phyloP scores from a whole-genome alignment of 2,113 vertebrate genomes.

The Nothobranchius kuhntae region DNA sequence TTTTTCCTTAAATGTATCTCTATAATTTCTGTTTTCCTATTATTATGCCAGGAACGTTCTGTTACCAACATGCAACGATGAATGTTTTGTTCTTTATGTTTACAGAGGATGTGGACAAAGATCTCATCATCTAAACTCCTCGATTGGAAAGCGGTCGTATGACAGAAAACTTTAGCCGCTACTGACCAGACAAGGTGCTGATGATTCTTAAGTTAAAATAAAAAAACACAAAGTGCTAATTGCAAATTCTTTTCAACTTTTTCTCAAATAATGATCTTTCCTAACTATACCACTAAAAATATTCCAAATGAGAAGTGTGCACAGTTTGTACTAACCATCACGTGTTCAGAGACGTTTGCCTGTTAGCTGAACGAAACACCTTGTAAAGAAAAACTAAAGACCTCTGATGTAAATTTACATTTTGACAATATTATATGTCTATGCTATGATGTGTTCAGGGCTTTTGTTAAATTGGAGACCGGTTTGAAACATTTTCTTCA shows the following conservation, averaged over 20 bases:
- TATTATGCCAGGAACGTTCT: too few species aligned
- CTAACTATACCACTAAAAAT: constrained; percentile 83
- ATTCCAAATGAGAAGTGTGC: constrained; percentile 57
- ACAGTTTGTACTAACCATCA: constrained; percentile 72
- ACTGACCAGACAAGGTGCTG: constrained; percentile 87
- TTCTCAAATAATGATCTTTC: constrained; percentile 68
- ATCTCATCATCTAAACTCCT: constrained; percentile 88
- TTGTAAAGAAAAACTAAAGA: constrained; percentile 54
- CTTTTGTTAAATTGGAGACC: constrained; percentile 69
- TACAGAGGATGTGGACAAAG: constrained; percentile 97
- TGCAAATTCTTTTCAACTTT: constrained; percentile 49
- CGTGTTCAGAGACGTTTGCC: constrained; percentile 37
- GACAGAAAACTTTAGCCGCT: constrained; percentile 62
- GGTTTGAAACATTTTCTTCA: constrained; percentile 55
- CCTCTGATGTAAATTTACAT: constrained; percentile 64
- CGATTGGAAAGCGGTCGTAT: constrained; percentile 28
- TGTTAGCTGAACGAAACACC: constrained; percentile 45
- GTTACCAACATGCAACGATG: background rate
- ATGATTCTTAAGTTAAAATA: constrained; percentile 84
- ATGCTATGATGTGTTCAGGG: constrained; percentile 62
- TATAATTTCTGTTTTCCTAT: too few species aligned
- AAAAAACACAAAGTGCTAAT: constrained; percentile 89
- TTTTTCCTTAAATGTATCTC: too few species aligned
- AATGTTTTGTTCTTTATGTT: constrained; percentile 59
- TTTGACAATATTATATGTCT: constrained; percentile 52